phyloP scores from a whole-genome alignment of 2,888 invertebrate genomes.

The Syrphus vitripennis region DNA sequence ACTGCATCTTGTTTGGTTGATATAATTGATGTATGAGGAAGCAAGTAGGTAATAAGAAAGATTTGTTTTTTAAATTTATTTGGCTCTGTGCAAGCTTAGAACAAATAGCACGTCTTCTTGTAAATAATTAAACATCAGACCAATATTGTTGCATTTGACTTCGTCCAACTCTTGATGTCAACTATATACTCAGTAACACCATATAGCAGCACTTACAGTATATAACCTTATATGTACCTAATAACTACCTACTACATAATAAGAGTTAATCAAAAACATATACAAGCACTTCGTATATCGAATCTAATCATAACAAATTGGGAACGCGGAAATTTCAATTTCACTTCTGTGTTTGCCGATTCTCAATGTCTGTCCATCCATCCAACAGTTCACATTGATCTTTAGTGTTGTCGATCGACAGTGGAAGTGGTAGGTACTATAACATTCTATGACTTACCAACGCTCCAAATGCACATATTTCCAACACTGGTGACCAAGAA shows the following conservation, averaged over 20 bases:
- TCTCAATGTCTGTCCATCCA: conserved; percentile 30
- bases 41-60: no score
- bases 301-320: conserved; percentile 68
- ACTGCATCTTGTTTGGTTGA: not conserved
- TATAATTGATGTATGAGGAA: not conserved
- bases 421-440: not conserved
- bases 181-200: no score
- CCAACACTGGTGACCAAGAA: conserved; percentile 31
- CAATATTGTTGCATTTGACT: no score
- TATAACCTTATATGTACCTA: no score
- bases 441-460: conserved; percentile 39
- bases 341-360: conserved; percentile 62
- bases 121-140: no score
- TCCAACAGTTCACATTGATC: conserved; percentile 39
- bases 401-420: not conserved
- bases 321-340: conserved; percentile 70
- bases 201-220: no score
- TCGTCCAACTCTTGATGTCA: no score
- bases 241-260: no score
- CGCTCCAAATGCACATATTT: conserved; percentile 51
- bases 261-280: conserved; percentile 1
- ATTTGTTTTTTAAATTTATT: no score
- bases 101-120: no score
- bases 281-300: conserved; percentile 41
- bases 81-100: no score